Conservation (phyloP, 2,113 vertebrate genomes). For the Albula goreensis region DNA sequence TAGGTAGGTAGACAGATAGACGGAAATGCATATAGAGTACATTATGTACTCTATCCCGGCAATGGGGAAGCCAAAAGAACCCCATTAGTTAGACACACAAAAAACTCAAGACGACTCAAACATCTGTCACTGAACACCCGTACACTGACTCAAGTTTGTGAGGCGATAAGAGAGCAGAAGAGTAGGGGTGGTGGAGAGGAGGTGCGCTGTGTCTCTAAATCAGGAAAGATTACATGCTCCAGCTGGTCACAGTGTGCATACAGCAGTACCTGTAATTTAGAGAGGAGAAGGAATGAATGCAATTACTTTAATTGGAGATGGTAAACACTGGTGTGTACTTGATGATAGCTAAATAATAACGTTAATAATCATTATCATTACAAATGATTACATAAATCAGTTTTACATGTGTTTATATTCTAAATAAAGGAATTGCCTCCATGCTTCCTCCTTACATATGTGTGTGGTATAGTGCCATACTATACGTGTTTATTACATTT, state of each 20-base stretch:
- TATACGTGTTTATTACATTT: background rate
- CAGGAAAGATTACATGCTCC: background rate
- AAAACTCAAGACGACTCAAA: background rate
- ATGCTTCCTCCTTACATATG: background rate
- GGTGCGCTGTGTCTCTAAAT: background rate
- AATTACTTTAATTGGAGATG: constrained; percentile 17
- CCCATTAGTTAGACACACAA: background rate
- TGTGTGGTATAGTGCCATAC: background rate
- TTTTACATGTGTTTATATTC: background rate
- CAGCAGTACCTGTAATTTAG: constrained; percentile 1
- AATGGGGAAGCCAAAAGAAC: too few relatives aligned
- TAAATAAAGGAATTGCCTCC: background rate
- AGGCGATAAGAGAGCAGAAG: background rate
- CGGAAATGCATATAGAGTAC: too few relatives aligned
- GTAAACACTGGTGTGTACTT: background rate
- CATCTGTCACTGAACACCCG: background rate
- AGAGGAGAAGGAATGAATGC: background rate
- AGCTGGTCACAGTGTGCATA: constrained; percentile 6
- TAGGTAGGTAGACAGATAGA: too few relatives aligned
- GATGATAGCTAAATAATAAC: background rate
- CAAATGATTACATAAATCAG: background rate
- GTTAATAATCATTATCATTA: background rate
- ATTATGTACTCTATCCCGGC: too few relatives aligned
- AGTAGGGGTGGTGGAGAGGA: background rate
- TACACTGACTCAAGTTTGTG: background rate